Percentiles rank a stretch among this genome's conserved stretches.
Evolutionary conservation across 2,888 invertebrate genomes (phyloP).

Genomic region (Drosophila prostipennis): DNA sequence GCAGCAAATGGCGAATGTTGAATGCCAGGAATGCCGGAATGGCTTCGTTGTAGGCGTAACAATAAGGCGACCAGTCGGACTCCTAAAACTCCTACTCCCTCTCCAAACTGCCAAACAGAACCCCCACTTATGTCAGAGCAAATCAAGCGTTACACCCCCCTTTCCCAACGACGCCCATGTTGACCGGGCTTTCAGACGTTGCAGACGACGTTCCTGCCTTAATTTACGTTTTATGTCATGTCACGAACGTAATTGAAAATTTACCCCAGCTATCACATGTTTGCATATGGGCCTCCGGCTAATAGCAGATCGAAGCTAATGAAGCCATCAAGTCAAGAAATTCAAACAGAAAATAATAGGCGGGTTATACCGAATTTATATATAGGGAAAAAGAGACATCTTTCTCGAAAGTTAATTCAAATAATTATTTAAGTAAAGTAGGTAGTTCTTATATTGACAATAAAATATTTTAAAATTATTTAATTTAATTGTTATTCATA

Average conservation of each 20-base stretch:
- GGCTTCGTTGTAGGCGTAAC: slow-evolving; percentile 55
- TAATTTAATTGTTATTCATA: too few relatives aligned
- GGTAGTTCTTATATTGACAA: too few relatives aligned
- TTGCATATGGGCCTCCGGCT: slow-evolving; percentile 7
- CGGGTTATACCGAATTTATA: too few relatives aligned
- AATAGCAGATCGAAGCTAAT: slow-evolving; percentile 33
- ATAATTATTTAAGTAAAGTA: too few relatives aligned
- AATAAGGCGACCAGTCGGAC: slow-evolving; percentile 39
- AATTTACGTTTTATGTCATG: slow-evolving; percentile 80
- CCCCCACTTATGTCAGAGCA: slow-evolving; percentile 73
- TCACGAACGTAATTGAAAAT: slow-evolving; percentile 78
- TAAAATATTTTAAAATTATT: too few relatives aligned
- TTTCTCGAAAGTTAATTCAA: too few relatives aligned
- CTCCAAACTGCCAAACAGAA: slow-evolving; percentile 32
- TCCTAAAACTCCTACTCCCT: neutral
- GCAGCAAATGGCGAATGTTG: slow-evolving; percentile 46
- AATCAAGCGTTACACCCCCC: slow-evolving; percentile 66
- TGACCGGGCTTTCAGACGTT: slow-evolving; percentile 18
- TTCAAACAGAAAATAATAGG: neutral
- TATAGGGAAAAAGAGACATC: too few relatives aligned
- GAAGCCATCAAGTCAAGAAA: slow-evolving; percentile 17
- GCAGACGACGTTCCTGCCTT: slow-evolving; percentile 56
- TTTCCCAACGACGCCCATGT: neutral
- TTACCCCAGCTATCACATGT: slow-evolving; percentile 36
- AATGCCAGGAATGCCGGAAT: slow-evolving; percentile 46